Conservation (phyloP, 1,140 invertebrate species). For the Drosophila trapezifrons region DNA sequence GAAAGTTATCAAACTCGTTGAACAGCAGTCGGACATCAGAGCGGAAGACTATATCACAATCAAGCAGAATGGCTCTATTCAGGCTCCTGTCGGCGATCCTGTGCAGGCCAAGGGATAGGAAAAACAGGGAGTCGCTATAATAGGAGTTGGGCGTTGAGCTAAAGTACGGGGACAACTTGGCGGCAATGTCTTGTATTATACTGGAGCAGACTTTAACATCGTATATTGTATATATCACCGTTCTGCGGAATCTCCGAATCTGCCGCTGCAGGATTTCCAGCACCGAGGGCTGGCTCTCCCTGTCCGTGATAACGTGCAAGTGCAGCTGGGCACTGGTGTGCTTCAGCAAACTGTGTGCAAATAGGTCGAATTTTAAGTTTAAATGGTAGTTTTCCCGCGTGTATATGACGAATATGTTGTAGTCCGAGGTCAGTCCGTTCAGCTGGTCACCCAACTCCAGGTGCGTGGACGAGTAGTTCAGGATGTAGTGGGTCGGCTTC, state of each 20-base stretch:
- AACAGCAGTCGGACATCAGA: constrained; percentile 89
- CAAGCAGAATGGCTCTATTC: constrained; percentile 89
- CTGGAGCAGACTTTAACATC: constrained; percentile 87
- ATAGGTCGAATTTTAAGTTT: constrained; percentile 86
- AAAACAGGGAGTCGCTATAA: constrained; percentile 93
- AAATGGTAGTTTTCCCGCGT: constrained; percentile 85
- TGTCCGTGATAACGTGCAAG: constrained; percentile 89
- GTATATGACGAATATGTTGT: constrained; percentile 81
- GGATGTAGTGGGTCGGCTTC: constrained; percentile 58
- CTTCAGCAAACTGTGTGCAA: constrained; percentile 86
- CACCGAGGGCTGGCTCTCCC: constrained; percentile 87
- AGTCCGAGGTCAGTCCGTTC: constrained; percentile 53
- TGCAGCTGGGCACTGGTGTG: constrained; percentile 85
- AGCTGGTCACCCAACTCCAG: constrained; percentile 44
- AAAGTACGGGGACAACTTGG: constrained; percentile 90
- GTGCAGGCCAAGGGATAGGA: constrained; percentile 91
- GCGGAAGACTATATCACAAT: constrained; percentile 92
- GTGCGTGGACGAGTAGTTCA: constrained; percentile 63
- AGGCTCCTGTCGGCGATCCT: constrained; percentile 87
- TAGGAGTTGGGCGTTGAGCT: constrained; percentile 91
- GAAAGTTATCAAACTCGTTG: constrained; percentile 87
- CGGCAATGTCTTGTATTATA: constrained; percentile 88
- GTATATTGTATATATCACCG: constrained; percentile 85
- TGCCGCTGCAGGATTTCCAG: constrained; percentile 85
- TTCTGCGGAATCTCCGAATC: constrained; percentile 84